Base-by-base conservation (phyloP, 2,888 invertebrate species). In the Drosophila melanosoma region DNA sequence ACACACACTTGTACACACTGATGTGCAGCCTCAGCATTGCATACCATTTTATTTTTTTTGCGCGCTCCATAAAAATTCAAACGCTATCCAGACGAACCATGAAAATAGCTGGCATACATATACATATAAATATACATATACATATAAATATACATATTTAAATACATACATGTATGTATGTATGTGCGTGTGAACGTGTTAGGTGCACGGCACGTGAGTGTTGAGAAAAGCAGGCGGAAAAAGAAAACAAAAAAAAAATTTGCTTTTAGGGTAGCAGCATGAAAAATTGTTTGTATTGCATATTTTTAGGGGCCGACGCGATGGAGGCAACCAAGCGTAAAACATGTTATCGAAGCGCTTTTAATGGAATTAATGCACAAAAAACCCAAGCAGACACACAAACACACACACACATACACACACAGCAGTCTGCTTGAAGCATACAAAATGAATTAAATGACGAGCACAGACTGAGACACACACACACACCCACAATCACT, bases 251-350 rank as follows among this genome's bases (percentile, higher is more conserved):
- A 15, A 29, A 60, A 75, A 57, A 61, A 51, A 60, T 33, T 58
- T 69, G 49, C 65, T 71, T 52, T 56, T 62, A 38, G 75, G 57
- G 71, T 49, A 75, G 71, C 70, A 70, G 73, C 76, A 79, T 82
- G 79, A 82, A 83, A 83, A 85, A 82, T 83, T 82, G 85, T 83
- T 83, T 80, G 82, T 85, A 83, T 80, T 83, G 83, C 83, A 83
- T 84, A 83, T 83, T 83, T 83, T 83, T 84, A 85, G 85, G 83
- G 71, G 82, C 77, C 71, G 79, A 75, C 70, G 79, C 74, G 36
- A 61, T 74, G 68, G 56, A 79, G 66, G 82, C 82, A 72, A 59
- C 81, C 74, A 85, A 83, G 83, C 83, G 85, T 84, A 74, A 83
- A 83, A 82, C 82, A 80, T 82, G 83, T 84, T 82, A 83, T 84